Conservation (phyloP, 2,113 vertebrate genomes). For the Pelodiscus sinensis region DNA sequence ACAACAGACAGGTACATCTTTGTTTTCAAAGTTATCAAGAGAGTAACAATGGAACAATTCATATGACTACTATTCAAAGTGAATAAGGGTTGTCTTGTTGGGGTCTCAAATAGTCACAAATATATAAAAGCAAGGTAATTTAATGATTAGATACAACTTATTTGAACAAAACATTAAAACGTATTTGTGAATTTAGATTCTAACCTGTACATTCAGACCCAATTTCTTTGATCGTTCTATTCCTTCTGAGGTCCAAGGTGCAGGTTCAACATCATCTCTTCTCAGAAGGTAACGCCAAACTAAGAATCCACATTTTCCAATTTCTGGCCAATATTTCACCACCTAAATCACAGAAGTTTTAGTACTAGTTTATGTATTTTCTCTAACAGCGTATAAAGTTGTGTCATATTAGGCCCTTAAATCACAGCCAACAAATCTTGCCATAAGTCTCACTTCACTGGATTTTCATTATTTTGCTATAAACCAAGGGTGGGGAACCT, state of each 20-base stretch:
- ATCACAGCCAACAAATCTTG: constrained; percentile 31
- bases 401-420: constrained; percentile 12
- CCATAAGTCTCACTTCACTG: background rate
- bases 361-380: constrained; percentile 18
- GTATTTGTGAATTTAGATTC: background rate
- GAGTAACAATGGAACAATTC: background rate
- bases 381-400: background rate
- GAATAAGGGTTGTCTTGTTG: background rate
- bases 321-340: constrained; percentile 99
- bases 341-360: constrained; percentile 82
- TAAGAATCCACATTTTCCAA: constrained; percentile 97
- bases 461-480: background rate
- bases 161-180: background rate
- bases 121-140: background rate
- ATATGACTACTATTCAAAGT: background rate
- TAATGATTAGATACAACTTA: background rate
- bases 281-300: constrained; percentile 97
- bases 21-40: background rate
- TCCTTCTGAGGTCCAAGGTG: constrained; percentile 97
- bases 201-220: constrained; percentile 92
- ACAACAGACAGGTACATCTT: background rate
- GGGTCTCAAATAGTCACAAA: background rate
- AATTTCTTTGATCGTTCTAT: constrained; percentile 92
- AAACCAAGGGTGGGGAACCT: background rate
- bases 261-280: constrained; percentile 95